Percentiles rank a stretch among this genome's conserved stretches.
These are phyloP conservation scores for Aelia acuminata DNA, from an alignment of 2,888 invertebrate genomes.

Conservation along the genomic window DNA sequence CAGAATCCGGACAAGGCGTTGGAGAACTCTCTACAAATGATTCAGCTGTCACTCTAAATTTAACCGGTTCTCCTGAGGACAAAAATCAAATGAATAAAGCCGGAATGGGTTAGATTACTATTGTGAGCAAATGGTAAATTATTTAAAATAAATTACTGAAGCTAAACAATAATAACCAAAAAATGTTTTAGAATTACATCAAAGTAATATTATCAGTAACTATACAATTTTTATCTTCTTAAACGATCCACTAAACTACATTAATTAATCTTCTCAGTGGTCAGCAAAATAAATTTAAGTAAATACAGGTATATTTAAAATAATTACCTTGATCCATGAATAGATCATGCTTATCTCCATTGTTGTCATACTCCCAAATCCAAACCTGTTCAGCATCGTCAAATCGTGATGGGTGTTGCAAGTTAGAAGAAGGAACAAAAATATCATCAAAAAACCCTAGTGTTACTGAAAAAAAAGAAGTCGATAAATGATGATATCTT, in stretches of 20 bases:
- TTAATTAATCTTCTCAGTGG: no score
- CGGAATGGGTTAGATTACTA: no score
- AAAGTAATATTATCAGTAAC: no score
- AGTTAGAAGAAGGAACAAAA: constrained; percentile 88
- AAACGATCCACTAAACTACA: no score
- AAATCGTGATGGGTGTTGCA: constrained; percentile 95
- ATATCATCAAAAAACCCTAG: constrained; percentile 98
- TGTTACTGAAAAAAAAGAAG: constrained; percentile 78
- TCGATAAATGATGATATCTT: not conserved
- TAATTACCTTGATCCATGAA: constrained; percentile 89
- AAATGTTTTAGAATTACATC: no score
- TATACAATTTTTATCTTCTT: no score
- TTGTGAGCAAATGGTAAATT: no score
- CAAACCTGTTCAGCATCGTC: constrained; percentile 93
- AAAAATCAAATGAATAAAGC: constrained; percentile 59
- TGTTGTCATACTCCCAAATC: constrained; percentile 96
- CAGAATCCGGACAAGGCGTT: constrained; percentile 72
- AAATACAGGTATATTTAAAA: not conserved
- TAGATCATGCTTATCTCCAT: constrained; percentile 87
- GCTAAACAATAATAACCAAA: no score
- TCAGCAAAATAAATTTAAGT: no score
- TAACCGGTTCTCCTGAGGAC: constrained; percentile 78
- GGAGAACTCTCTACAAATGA: constrained; percentile 92
- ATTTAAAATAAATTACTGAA: no score
- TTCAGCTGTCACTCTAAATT: constrained; percentile 92